Evolutionary conservation across 2,113 vertebrate genomes (phyloP), one percentile per base, ranked within the genome.

Genomic region (Bolborhynchus lineola): DNA sequence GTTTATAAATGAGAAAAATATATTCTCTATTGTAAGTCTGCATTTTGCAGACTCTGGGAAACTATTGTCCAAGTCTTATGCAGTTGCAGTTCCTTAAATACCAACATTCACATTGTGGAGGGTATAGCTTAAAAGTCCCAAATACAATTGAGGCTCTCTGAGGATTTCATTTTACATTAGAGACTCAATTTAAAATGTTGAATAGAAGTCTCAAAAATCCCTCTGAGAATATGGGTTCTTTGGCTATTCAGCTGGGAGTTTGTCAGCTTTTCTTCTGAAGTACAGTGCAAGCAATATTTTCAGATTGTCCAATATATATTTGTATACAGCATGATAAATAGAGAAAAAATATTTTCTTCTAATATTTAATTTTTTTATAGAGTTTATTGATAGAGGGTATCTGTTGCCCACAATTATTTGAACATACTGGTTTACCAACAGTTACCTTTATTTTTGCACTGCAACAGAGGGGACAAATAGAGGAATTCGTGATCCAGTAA

Each of bases 1-100:
- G 95, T 86, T 77, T 96, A 75, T 88, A 95, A 79, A 82, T 89
- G 57, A 92, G 93, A 91, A 92, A 96, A 88, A 92, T 90, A 52
- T 10, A 91, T 90, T 86, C 64, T 92, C 44, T 79, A 41, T 82
- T 77, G 37, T 39, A 93, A 91, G 26, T 23, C 39, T 4, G 1
- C 28, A 25, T 90, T 91, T 94, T 94, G 70, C 49, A 91, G 78
- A 69, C 50, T 60, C 35, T 95, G 75, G 49, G 92, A 95, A 71
- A 62, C 72, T 50, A 78, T 95, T 94, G 92, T 84, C 64, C 70
- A 85, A 94, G 60, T 57, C 29, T 10, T 94, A 42, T 10, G 10
- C 19, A 44, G 37, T 39, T 29, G 86, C 62, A 39, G 59, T 95
- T 92, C 92, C 64, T 86, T 90, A 93, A 91, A 89, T 71, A 94